Conservation (phyloP, 1,140 invertebrate genomes). For the Globodera ellingtonae region DNA sequence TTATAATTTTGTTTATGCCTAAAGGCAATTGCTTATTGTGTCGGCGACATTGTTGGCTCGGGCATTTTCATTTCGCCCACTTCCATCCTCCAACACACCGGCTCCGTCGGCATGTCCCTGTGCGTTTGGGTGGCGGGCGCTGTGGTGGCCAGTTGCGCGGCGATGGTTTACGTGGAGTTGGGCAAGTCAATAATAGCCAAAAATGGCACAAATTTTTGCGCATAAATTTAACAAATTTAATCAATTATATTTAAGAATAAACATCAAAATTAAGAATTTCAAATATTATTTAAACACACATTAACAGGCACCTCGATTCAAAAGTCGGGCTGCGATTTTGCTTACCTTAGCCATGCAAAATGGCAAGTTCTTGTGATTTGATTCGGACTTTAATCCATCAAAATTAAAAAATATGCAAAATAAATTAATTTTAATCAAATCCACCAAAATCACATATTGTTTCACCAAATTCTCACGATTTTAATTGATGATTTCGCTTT, state of each 20-base stretch:
- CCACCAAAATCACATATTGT: not conserved
- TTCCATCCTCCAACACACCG: constrained; percentile 54
- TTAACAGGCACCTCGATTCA: constrained; percentile 56
- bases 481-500: too few species aligned
- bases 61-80: constrained; percentile 59
- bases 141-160: constrained; percentile 59
- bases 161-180: constrained; percentile 57
- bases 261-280: constrained; percentile 4
- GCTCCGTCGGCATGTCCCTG: constrained; percentile 58
- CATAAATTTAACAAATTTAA: too few species aligned
- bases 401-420: constrained; percentile 30
- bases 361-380: constrained; percentile 43
- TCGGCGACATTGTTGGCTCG: constrained; percentile 61
- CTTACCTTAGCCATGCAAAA: constrained; percentile 56
- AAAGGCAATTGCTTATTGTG: constrained; percentile 50
- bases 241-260: too few species aligned
- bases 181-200: constrained; percentile 1
- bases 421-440: not conserved
- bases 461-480: not conserved
- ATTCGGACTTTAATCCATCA: not conserved
- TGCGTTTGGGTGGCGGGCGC: constrained; percentile 53
- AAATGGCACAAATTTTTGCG: too few species aligned
- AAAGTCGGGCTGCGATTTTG: constrained; percentile 61
- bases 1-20: too few species aligned
- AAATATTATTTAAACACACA: not conserved